phyloP scores from a whole-genome alignment of 2,113 vertebrate species.

The Gymnorhina tibicen region DNA sequence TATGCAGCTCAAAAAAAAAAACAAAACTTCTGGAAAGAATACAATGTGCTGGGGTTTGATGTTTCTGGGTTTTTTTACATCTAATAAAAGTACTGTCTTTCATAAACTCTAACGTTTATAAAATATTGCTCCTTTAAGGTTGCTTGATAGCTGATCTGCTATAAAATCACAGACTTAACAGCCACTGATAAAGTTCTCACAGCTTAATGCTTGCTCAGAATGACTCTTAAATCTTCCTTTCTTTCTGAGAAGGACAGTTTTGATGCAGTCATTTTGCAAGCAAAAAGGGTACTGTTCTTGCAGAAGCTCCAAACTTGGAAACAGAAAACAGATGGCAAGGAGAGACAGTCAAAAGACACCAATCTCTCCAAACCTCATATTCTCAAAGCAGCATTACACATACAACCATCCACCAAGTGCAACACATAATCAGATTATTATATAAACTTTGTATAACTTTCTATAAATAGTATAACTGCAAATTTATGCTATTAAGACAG shows the following conservation, averaged over 20 bases:
- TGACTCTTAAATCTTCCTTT: not conserved
- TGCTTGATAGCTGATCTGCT: not conserved
- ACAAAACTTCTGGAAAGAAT: not conserved
- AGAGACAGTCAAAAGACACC: slow-evolving; percentile 24
- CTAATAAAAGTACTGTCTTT: not conserved
- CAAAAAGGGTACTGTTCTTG: not conserved
- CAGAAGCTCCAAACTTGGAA: slow-evolving; percentile 13
- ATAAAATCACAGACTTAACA: not conserved
- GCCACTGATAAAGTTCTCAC: not conserved
- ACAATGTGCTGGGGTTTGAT: not conserved
- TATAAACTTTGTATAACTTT: not conserved
- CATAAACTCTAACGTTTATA: not conserved
- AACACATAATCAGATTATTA: not conserved
- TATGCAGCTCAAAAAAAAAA: not conserved
- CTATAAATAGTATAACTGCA: not conserved
- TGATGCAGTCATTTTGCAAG: not conserved
- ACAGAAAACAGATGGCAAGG: slow-evolving; percentile 3
- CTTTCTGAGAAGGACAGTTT: not conserved
- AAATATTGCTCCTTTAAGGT: not conserved
- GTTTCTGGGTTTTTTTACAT: not conserved
- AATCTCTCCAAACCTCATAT: not conserved
- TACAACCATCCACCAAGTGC: not conserved
- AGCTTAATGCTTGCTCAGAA: not conserved
- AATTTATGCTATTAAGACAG: not conserved
- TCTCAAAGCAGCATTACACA: not conserved